These are phyloP conservation scores for Cryptocephalus moraei DNA, from an alignment of 2,888 invertebrate genomes.

Conservation along the genomic window DNA sequence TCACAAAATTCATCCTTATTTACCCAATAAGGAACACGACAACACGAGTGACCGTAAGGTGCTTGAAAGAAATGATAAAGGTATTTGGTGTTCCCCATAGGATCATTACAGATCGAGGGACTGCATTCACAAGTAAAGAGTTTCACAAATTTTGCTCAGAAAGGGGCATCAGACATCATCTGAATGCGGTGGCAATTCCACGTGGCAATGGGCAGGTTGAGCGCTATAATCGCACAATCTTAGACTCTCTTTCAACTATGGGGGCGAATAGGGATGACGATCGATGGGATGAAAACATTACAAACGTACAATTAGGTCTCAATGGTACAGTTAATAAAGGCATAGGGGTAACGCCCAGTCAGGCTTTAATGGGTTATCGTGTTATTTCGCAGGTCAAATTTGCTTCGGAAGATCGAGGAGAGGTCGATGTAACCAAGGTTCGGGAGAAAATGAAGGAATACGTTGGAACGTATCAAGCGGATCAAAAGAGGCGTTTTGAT, in stretches of 20 bases:
- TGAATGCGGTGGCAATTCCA: too few species aligned
- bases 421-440: constrained; percentile 6
- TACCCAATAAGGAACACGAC: not conserved
- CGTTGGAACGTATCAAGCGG: constrained; percentile 1
- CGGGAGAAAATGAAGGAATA: constrained; percentile 1
- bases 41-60: too few species aligned
- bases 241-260: constrained; percentile 7
- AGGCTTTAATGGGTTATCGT: constrained; percentile 7
- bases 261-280: constrained; percentile 2
- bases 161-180: too few species aligned
- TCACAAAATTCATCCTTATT: constrained; percentile 1
- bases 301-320: constrained; percentile 7
- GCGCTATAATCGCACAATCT: not conserved
- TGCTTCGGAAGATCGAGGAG: not conserved
- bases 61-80: too few species aligned
- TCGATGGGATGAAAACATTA: constrained; percentile 6
- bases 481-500: constrained; percentile 8
- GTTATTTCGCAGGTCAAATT: not conserved
- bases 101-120: too few species aligned
- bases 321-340: constrained; percentile 7
- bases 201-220: too few species aligned
- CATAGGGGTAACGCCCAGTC: constrained; percentile 7
- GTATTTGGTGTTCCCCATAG: too few species aligned
- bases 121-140: too few species aligned
- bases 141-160: too few species aligned